Percentiles rank a stretch among this genome's conserved stretches.
phyloP scores from a whole-genome alignment of 2,113 vertebrate genomes.

The Ia io region DNA sequence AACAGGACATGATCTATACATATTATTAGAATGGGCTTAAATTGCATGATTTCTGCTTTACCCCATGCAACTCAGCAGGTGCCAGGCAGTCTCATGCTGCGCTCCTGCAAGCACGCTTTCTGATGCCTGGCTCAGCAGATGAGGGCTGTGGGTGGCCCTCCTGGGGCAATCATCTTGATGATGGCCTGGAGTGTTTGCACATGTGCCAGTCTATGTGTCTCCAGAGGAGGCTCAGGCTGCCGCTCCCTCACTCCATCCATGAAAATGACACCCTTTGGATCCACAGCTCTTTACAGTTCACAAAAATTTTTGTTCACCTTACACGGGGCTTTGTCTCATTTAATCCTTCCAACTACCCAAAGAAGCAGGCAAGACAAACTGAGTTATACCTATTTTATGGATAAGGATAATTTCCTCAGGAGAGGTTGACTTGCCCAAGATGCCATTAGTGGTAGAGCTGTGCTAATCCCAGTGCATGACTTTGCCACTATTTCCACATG shows the following conservation, averaged over 20 bases:
- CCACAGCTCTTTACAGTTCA: neutral
- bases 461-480: neutral
- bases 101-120: neutral
- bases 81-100: neutral
- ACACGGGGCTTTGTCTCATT: neutral
- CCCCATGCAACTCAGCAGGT: neutral
- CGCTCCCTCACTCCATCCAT: neutral
- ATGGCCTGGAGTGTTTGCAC: neutral
- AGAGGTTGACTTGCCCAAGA: neutral
- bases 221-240: neutral
- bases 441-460: neutral
- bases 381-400: neutral
- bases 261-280: neutral
- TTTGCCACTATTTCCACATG: neutral
- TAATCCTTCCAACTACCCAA: neutral
- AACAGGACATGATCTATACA: neutral
- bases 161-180: neutral
- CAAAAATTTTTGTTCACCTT: neutral
- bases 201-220: neutral
- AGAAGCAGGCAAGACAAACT: neutral
- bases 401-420: neutral
- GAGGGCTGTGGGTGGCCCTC: neutral
- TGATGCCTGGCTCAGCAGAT: neutral
- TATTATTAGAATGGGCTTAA: neutral
- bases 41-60: neutral